Conservation (phyloP, 2,888 invertebrate species). For the Drosophila kuntzei region DNA sequence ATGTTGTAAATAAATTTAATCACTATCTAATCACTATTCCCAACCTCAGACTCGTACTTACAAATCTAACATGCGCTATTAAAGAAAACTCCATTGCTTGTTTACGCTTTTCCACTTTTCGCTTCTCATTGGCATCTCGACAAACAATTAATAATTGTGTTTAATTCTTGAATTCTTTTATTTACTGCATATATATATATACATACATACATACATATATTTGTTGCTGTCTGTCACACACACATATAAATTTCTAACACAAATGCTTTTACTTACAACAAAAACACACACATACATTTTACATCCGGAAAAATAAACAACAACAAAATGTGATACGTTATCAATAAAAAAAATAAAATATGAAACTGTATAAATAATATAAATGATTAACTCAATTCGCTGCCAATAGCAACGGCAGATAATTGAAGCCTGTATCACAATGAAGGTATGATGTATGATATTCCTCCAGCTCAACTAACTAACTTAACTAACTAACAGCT, state of each 20-base stretch:
- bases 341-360: conserved; percentile 43
- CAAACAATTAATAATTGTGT: conserved; percentile 58
- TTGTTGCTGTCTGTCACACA: conserved; percentile 67
- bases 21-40: not conserved
- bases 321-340: conserved; percentile 79
- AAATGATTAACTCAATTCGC: conserved; percentile 84
- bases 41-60: not conserved
- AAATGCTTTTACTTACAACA: conserved; percentile 66
- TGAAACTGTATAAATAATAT: conserved; percentile 53
- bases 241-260: conserved; percentile 64
- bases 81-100: conserved; percentile 9
- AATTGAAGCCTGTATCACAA: conserved; percentile 96
- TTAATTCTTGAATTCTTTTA: conserved; percentile 64
- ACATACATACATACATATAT: conserved; percentile 39
- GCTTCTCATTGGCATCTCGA: conserved; percentile 33
- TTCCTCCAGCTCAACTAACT: conserved; percentile 54
- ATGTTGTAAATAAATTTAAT: too few species aligned
- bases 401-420: conserved; percentile 91
- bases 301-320: conserved; percentile 13
- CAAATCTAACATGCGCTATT: not conserved
- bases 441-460: conserved; percentile 90
- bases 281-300: conserved; percentile 63
- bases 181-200: conserved; percentile 47
- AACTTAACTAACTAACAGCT: conserved; percentile 52
- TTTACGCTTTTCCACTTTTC: conserved; percentile 41